These are phyloP conservation scores for Lamellibrachia columna DNA, from an alignment of 2,888 invertebrate genomes.

Conservation along the genomic window DNA sequence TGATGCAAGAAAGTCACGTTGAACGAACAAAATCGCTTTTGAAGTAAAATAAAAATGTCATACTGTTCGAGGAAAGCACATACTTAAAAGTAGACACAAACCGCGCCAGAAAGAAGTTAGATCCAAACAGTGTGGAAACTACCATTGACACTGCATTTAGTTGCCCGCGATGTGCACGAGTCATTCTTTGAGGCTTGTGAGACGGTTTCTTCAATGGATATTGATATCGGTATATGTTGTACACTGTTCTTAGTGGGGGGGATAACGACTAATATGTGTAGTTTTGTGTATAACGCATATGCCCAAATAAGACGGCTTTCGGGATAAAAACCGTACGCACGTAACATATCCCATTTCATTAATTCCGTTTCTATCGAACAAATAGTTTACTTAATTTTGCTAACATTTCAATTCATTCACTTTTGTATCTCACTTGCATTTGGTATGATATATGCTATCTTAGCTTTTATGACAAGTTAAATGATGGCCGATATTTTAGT, in stretches of 20 bases:
- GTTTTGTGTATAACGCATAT: neutral
- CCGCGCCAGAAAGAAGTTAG: too few relatives aligned
- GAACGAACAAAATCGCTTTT: too few relatives aligned
- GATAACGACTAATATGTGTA: neutral
- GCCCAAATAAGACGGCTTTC: neutral
- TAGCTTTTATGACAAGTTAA: neutral
- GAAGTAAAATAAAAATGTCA: too few relatives aligned
- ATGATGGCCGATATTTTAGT: neutral
- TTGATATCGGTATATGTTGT: neutral
- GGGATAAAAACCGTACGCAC: neutral
- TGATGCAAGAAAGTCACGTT: too few relatives aligned
- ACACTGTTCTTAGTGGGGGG: neutral
- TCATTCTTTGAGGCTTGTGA: neutral
- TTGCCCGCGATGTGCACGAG: neutral
- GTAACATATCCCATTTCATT: neutral
- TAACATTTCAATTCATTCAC: neutral
- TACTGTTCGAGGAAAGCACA: too few relatives aligned
- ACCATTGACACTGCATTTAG: too few relatives aligned
- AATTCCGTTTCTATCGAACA: neutral
- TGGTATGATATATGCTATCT: neutral
- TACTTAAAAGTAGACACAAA: too few relatives aligned
- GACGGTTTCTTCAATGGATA: neutral
- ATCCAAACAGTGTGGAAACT: too few relatives aligned
- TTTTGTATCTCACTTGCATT: neutral
- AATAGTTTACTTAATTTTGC: neutral